Base-by-base conservation (phyloP, 2,888 invertebrate species). In the Rhamnusium bicolor region DNA sequence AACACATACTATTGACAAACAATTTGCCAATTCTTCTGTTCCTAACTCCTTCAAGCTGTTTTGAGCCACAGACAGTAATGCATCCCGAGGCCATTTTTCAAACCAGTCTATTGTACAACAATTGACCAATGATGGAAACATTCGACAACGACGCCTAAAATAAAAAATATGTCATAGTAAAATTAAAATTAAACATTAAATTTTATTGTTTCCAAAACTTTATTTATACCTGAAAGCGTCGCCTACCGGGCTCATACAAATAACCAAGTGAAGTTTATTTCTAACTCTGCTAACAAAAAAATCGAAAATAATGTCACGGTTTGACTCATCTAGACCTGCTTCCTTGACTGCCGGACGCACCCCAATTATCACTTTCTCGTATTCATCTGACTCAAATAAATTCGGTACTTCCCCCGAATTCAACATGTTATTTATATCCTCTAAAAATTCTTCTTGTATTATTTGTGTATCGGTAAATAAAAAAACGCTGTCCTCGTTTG, bases 51-150 rank as follows among this genome's bases (percentile, higher is more conserved):
- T 89, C 46, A 97, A 90, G 63, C 94, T 91, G 74, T 92, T 94
- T 69, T 92, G 86, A 0, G 97, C 96, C 0, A 96, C 97, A 0
- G 96, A 95, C 14, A 94, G 89, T 66, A 97, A 89, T 12, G 97
- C 97, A 84, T 97, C 97, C 10, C 92, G 91, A 0, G 97, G 97
- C 97, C 97, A 97, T 83, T 95, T 95, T 1, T 93, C 93, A 87
- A 96, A 97, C 97, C 98, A 98, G 86, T 98, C 96, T 72, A 98
- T 97, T 0, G 96, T 96, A 84, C 97, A 97, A 85, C 97, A 97
- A 88, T 97, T 98, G 5, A 97, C 95, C 76, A 98, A 89, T 0
- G 97, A 97, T 0, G 98, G 98, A 86, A 97, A 98, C 95, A 97
- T 97, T 53, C 97, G 92, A 81, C 97, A 95, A 6, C 97, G 91